A percentile compares a stretch with the other conserved stretches of the same genome.
Evolutionary conservation across 1,140 invertebrate genomes (phyloP).

Genomic region (Heliconius hermathena): DNA sequence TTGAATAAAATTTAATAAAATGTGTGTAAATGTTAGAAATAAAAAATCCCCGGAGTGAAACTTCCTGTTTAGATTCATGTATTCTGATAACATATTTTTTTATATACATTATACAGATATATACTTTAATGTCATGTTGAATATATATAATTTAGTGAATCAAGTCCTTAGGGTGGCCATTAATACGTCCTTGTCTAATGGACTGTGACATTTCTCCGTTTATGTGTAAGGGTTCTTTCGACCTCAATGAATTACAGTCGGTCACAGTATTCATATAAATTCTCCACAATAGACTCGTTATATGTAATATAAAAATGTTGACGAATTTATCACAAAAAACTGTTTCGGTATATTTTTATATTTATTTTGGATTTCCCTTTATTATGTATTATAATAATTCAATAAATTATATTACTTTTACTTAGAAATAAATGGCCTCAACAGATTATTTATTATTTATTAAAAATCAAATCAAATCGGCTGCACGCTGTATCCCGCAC

Average conservation of each 20-base stretch:
- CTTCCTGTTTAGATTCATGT: too few relatives aligned
- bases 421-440: too few relatives aligned
- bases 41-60: too few relatives aligned
- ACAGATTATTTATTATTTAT: too few relatives aligned
- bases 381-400: too few relatives aligned
- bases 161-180: constrained; percentile 24
- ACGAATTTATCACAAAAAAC: background rate
- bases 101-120: background rate
- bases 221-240: constrained; percentile 36
- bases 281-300: background rate
- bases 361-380: too few relatives aligned
- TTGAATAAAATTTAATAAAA: too few relatives aligned
- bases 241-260: constrained; percentile 35
- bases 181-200: constrained; percentile 36
- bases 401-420: too few relatives aligned
- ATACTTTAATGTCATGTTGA: constrained; percentile 15
- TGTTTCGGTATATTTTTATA: background rate
- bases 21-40: background rate
- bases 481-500: too few relatives aligned
- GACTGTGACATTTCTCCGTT: constrained; percentile 38
- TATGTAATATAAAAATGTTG: background rate
- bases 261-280: constrained; percentile 24
- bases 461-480: too few relatives aligned
- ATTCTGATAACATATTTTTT: too few relatives aligned
- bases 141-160: constrained; percentile 23